These are phyloP conservation scores for Scytalopus superciliaris DNA, from an alignment of 2,113 vertebrate species.

Conservation along the genomic window DNA sequence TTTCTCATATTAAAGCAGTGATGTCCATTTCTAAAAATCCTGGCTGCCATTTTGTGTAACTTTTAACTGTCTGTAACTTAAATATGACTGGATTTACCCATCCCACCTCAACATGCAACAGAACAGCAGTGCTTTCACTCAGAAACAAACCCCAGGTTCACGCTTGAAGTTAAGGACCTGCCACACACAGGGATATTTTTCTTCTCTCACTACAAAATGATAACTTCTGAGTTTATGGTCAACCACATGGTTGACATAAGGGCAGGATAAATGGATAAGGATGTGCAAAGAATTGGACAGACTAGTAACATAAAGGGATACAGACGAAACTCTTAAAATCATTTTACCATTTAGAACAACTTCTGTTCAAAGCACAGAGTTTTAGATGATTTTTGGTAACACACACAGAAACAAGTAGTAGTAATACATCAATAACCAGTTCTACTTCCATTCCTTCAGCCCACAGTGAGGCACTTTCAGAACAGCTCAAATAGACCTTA, in stretches of 20 bases:
- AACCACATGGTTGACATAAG: background rate
- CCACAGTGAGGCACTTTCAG: too few species aligned
- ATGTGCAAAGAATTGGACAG: background rate
- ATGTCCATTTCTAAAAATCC: background rate
- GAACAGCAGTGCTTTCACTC: background rate
- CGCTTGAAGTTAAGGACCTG: background rate
- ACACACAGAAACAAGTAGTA: too few species aligned
- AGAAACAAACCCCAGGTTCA: background rate
- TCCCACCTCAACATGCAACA: background rate
- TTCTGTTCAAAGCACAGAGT: too few species aligned
- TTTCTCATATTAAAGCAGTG: background rate
- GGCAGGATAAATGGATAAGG: background rate
- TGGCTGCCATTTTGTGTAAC: background rate
- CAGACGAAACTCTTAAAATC: background rate
- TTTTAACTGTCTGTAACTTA: background rate
- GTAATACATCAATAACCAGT: too few species aligned
- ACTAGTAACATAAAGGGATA: background rate
- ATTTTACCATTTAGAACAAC: too few species aligned
- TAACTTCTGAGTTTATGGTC: background rate
- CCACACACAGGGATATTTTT: background rate
- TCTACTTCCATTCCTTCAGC: too few species aligned
- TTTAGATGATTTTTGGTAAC: too few species aligned
- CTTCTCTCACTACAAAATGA: background rate
- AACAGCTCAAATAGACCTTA: too few species aligned
- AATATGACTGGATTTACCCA: background rate